Base-by-base conservation (phyloP, 2,797 vertebrate species). In the Benthosema pterotum region DNA sequence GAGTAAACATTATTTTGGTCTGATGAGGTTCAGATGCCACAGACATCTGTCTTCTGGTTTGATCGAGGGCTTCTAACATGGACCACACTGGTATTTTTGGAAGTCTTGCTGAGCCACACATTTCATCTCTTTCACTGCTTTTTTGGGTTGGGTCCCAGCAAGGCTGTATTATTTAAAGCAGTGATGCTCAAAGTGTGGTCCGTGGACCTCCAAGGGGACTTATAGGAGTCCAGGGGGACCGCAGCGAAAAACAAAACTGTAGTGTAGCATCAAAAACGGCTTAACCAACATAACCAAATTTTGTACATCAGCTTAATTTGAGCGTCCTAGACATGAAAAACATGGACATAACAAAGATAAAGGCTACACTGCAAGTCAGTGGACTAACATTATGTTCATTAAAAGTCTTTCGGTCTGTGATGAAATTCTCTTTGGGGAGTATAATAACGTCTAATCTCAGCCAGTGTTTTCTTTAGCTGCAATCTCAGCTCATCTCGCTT, bases 1-100 rank as follows among this genome's bases (percentile, higher is more conserved):
- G 1, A 60, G 19, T 43, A 49, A 59, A 54, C 6, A 25, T 25
- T 74, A 71, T 76, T 74, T 78, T 58, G 12, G 60, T 76, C 57
- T 56, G 52, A 53, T 42, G 48, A 18, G 52, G 12, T 50, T 64
- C 17, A 57, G 48, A 61, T 52, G 6, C 51, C 60, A 45, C 14
- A 17, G 14, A 52, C 46, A 51, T 51, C 47, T 50, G 47, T 65
- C 60, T 18, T 42, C 25, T 7, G 11, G 7, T 52, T 45, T 57
- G 47, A 60, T 53, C 68, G 45, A 57, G 1, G 43, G 9, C 59
- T 42, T 47, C 11, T 0, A 47, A 11, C 12, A 43, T 57, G n/a
- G 16, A 3, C 60, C 25, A 43, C 45, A 18, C 15, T 43, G 15
- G n/a, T 60, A 47, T 16, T 60, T 59, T 43, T 7, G 15, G 49